phyloP scores from a whole-genome alignment of 2,888 invertebrate genomes.

The Amitus sp. region DNA sequence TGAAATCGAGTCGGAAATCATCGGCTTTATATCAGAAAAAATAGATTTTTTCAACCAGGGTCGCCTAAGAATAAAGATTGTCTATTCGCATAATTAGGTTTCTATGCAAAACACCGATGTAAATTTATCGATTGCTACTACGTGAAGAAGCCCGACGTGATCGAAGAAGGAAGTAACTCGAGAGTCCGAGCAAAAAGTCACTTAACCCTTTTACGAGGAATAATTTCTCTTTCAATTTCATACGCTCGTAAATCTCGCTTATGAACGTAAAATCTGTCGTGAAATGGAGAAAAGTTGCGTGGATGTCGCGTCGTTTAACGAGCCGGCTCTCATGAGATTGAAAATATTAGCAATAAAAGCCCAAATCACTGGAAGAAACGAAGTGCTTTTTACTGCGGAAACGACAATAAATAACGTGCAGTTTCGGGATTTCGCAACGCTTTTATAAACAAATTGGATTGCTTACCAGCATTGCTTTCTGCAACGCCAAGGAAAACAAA shows the following conservation, averaged over 20 bases:
- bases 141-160: constrained; percentile 29
- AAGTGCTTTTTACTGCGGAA: background rate
- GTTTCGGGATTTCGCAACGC: too few species aligned
- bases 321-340: too few species aligned
- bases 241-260: background rate
- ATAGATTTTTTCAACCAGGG: too few species aligned
- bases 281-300: background rate
- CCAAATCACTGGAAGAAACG: too few species aligned
- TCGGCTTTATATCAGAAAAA: too few species aligned
- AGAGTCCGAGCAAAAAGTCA: background rate
- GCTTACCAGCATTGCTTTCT: constrained; percentile 66
- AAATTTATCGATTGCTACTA: constrained; percentile 26
- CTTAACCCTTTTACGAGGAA: background rate
- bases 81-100: constrained; percentile 29
- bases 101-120: constrained; percentile 19
- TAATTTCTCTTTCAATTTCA: background rate
- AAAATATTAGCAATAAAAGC: too few species aligned
- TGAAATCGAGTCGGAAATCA: too few species aligned
- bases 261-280: background rate
- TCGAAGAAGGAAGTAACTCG: constrained; percentile 17
- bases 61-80: too few species aligned
- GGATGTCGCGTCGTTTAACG: too few species aligned
- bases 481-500: constrained; percentile 46
- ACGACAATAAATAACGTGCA: background rate
- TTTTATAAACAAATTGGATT: constrained; percentile 20